Evolutionary conservation across 2,113 vertebrate species (phyloP).

Genomic region (Ptyas mucosa): DNA sequence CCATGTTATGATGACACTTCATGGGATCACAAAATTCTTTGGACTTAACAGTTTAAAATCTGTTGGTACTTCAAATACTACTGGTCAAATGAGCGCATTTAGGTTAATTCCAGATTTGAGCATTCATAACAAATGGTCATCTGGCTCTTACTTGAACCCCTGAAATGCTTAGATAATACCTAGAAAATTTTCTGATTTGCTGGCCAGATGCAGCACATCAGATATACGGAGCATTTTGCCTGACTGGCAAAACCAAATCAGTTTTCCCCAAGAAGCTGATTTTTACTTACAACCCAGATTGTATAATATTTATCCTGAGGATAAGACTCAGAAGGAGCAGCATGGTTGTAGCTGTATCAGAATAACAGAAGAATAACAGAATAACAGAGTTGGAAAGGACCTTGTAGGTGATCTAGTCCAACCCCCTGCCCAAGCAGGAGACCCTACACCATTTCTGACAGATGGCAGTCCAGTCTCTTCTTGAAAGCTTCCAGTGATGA

Average conservation of each 20-base stretch:
- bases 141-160: neutral
- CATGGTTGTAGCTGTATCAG: neutral
- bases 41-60: neutral
- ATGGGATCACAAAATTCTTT: neutral
- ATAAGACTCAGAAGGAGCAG: neutral
- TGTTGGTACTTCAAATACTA: neutral
- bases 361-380: neutral
- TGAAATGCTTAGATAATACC: neutral
- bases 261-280: neutral
- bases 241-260: neutral
- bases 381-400: no score
- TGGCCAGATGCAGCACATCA: neutral
- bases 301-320: neutral
- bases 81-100: neutral
- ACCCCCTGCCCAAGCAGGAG: no score
- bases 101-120: neutral
- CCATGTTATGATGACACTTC: neutral
- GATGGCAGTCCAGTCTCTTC: no score
- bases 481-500: no score
- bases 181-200: neutral
- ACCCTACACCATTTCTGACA: no score
- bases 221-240: neutral
- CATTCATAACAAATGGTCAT: neutral
- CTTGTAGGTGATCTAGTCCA: no score
- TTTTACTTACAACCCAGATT: neutral